These are phyloP conservation scores for Lasioglossum pauxillum DNA, from an alignment of 2,888 invertebrate species.

Conservation along the genomic window DNA sequence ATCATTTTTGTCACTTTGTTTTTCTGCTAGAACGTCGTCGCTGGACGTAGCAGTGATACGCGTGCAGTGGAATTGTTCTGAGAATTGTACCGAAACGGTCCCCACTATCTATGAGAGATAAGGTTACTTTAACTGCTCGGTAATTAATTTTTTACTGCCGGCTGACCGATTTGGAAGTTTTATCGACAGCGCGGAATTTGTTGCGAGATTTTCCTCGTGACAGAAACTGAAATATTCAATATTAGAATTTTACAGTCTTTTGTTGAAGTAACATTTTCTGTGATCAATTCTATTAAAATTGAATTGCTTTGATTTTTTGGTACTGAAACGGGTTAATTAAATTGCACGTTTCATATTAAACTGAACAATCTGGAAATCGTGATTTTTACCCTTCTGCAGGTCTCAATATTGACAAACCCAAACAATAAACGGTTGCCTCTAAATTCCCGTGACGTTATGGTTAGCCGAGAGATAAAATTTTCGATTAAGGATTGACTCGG, in stretches of 20 bases:
- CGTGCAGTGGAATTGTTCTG: slow-evolving; percentile 46
- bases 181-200: slow-evolving; percentile 21
- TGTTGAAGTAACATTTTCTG: too few species aligned
- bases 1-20: not conserved
- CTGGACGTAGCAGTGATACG: slow-evolving; percentile 30
- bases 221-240: not conserved
- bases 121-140: slow-evolving; percentile 48
- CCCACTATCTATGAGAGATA: slow-evolving; percentile 36
- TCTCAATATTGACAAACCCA: not conserved
- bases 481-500: not conserved
- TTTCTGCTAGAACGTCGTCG: not conserved
- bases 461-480: not conserved
- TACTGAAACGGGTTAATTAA: too few species aligned
- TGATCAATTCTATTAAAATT: too few species aligned
- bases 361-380: not conserved
- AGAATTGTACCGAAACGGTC: slow-evolving; percentile 41
- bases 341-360: not conserved
- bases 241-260: not conserved
- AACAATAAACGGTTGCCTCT: not conserved
- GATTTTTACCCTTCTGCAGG: not conserved
- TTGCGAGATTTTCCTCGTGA: slow-evolving; percentile 16
- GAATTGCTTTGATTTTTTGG: too few species aligned
- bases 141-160: slow-evolving; percentile 45
- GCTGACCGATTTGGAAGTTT: slow-evolving; percentile 13
- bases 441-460: not conserved